Conservation (phyloP, 2,888 invertebrate genomes). For the Callinectes sapidus region DNA sequence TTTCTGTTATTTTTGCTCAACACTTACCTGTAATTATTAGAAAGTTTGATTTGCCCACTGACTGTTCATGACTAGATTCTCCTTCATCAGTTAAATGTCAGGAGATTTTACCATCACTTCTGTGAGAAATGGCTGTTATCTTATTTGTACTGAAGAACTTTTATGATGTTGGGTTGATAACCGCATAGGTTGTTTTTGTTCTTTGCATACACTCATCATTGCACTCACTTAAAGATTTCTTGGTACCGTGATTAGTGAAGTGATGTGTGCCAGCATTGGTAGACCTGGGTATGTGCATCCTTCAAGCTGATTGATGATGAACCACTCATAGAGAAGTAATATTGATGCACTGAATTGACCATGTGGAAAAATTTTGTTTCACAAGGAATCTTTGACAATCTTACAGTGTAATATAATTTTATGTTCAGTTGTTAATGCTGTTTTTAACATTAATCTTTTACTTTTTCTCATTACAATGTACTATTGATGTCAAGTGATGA, state of each 20-base stretch:
- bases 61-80: conserved; percentile 6
- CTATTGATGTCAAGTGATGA: neutral
- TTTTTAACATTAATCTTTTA: neutral
- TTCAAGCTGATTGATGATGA: neutral
- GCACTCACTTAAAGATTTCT: neutral
- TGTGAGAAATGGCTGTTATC: neutral
- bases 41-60: neutral
- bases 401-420: neutral
- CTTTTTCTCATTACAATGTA: neutral
- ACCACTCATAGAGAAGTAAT: neutral
- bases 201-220: neutral
- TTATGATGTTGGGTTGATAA: neutral
- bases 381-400: neutral
- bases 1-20: conserved; percentile 19
- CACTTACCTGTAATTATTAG: neutral
- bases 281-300: neutral
- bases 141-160: conserved; percentile 23
- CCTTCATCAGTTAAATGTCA: neutral
- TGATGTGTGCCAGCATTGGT: neutral
- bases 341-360: neutral
- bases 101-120: neutral
- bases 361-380: neutral
- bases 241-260: neutral
- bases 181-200: neutral
- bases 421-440: neutral